Percentiles rank a stretch among this genome's conserved stretches.
phyloP scores from a whole-genome alignment of 2,113 vertebrate species.

The Hippoglossus stenolepis region DNA sequence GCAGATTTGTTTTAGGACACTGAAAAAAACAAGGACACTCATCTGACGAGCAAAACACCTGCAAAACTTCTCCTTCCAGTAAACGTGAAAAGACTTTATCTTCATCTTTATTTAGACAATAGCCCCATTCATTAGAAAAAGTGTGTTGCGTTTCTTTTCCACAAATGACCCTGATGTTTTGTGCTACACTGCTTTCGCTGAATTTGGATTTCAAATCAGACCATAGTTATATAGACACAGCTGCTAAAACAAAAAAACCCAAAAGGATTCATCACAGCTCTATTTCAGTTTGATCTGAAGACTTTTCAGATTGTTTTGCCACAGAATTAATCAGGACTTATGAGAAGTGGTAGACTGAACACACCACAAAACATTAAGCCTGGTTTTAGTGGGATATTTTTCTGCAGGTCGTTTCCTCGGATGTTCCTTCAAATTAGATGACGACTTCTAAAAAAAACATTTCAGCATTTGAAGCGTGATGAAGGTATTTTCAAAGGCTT shows the following conservation, averaged over 20 bases:
- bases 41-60: no score
- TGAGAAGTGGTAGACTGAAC: no score
- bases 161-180: constrained; percentile 11
- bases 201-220: constrained; percentile 60
- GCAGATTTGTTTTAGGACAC: no score
- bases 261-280: constrained; percentile 47
- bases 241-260: constrained; percentile 29
- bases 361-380: constrained; percentile 12
- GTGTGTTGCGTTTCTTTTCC: neutral
- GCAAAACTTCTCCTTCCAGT: no score
- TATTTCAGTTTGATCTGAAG: no score
- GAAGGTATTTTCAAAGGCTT: constrained; percentile 24
- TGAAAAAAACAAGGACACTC: no score
- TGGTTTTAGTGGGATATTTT: neutral
- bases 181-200: constrained; percentile 13
- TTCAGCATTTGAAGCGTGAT: neutral
- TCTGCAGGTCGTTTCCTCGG: constrained; percentile 1
- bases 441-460: neutral
- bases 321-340: no score
- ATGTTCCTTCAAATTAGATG: constrained; percentile 5
- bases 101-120: neutral
- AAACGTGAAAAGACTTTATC: neutral
- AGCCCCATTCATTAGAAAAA: neutral
- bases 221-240: constrained; percentile 50
- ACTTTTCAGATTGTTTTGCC: constrained; percentile 43